Evolutionary conservation across 2,797 vertebrate species (phyloP), one percentile per base, ranked within the genome.

Genomic region (Sylvilagus floridanus): DNA sequence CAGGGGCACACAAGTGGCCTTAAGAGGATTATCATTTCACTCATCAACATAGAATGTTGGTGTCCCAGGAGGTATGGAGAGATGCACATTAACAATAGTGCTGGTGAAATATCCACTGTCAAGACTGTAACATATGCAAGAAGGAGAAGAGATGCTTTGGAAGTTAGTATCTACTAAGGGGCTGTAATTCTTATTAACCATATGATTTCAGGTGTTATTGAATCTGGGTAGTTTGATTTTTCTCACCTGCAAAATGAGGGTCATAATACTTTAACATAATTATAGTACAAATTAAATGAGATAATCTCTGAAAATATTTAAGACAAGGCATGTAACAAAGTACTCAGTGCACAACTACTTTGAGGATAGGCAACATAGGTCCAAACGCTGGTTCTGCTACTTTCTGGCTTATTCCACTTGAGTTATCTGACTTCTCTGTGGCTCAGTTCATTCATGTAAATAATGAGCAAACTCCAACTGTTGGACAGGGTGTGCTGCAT

Each of bases 271-370:
- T 73, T 71, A 63, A 87, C 9, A 63, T 66, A 79, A 28, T 63
- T 83, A 78, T 5, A 94, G 7, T 66, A 26, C 89, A 90, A 8
- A 81, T 89, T 50, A 86, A 76, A 79, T 35, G 77, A 57, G 26
- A 62, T 77, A 72, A 68, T 52, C 84, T 21, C 30, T 73, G 57
- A 78, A 93, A 62, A 30, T 32, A 79, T 32, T 90, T 69, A 35
- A 14, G 76, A 60, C 47, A 75, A 95, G 2, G 17, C 3, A n/a
- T 3, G 60, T 6, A 54, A 75, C 3, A 69, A 2, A 73, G 17
- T 9, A 62, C 4, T 22, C 35, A 78, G n/a, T 72, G 57, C 83
- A 52, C 69, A 21, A 52, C 68, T n/a, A 84, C 21, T 71, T 17
- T 91, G 57, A 26, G 66, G 24, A 75, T 11, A 95, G 66, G 79